Percentiles rank a stretch among this genome's conserved stretches.
These are phyloP conservation scores for Eciton burchellii DNA, from an alignment of 1,140 invertebrate genomes.

Conservation along the genomic window DNA sequence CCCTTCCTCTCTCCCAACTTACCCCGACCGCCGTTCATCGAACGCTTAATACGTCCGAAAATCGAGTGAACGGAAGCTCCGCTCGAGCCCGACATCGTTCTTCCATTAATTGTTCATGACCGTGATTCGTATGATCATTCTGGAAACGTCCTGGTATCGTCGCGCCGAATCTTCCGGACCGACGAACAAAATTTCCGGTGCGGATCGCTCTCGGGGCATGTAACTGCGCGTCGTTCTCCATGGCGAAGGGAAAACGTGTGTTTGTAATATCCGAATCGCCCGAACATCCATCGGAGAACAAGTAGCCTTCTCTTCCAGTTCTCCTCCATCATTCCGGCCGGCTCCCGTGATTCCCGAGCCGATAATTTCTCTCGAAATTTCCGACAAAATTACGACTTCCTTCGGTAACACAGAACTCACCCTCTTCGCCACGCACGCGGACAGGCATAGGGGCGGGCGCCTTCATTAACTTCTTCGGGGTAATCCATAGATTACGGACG, in stretches of 20 bases:
- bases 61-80: neutral
- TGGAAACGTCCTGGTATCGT: too few relatives aligned
- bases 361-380: conserved; percentile 42
- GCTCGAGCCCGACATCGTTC: neutral
- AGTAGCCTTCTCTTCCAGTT: neutral
- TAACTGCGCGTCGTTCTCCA: too few relatives aligned
- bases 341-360: conserved; percentile 33
- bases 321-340: neutral
- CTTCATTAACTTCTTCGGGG: conserved; percentile 75
- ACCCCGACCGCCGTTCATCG: neutral
- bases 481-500: conserved; percentile 79
- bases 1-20: neutral
- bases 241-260: too few relatives aligned
- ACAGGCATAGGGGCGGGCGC: neutral
- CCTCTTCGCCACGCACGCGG: conserved; percentile 22
- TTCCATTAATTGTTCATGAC: neutral
- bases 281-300: neutral
- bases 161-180: too few relatives aligned
- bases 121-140: neutral
- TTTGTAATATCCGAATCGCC: neutral
- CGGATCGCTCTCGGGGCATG: too few relatives aligned
- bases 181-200: too few relatives aligned
- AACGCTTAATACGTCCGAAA: neutral
- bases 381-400: conserved; percentile 52
- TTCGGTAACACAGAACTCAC: conserved; percentile 40